Evolutionary conservation across 2,888 invertebrate genomes (phyloP).

Genomic region (Empis livida): DNA sequence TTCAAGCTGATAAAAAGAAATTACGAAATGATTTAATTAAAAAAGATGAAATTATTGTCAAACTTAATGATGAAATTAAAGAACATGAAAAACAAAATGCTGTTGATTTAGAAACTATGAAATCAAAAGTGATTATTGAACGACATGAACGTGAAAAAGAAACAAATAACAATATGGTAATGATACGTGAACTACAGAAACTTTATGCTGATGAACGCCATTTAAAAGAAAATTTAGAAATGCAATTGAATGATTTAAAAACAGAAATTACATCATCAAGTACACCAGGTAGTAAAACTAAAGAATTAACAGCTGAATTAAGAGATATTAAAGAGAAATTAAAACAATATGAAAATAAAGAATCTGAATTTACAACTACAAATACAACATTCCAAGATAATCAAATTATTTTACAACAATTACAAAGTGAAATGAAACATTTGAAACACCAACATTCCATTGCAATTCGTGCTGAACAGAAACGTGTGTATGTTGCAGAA

Average conservation of each 20-base stretch:
- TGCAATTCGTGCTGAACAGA: conserved; percentile 60
- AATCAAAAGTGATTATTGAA: conserved; percentile 60
- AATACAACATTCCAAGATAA: conserved; percentile 33
- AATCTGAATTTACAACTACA: conserved; percentile 9
- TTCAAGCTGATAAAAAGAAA: conserved; percentile 57
- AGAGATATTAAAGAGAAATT: conserved; percentile 49
- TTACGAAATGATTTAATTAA: conserved; percentile 40
- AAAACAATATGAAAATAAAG: conserved; percentile 43
- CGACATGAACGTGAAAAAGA: conserved; percentile 73
- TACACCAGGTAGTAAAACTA: conserved; percentile 26
- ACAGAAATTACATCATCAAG: conserved; percentile 28
- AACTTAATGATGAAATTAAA: conserved; percentile 47
- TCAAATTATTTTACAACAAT: conserved; percentile 41
- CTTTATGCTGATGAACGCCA: conserved; percentile 61
- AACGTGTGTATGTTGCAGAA: conserved; percentile 57
- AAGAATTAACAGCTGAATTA: conserved; percentile 47
- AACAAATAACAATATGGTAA: conserved; percentile 59
- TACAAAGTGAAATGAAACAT: conserved; percentile 59
- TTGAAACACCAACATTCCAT: conserved; percentile 60
- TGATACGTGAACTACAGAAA: conserved; percentile 69
- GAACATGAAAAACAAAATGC: conserved; percentile 43
- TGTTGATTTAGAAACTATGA: conserved; percentile 50
- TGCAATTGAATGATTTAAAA: conserved; percentile 42
- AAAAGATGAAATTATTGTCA: conserved; percentile 40
- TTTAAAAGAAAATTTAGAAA: conserved; percentile 59